phyloP scores from a whole-genome alignment of 1,140 invertebrate species.

The Hyposmocoma kahamanoa region DNA sequence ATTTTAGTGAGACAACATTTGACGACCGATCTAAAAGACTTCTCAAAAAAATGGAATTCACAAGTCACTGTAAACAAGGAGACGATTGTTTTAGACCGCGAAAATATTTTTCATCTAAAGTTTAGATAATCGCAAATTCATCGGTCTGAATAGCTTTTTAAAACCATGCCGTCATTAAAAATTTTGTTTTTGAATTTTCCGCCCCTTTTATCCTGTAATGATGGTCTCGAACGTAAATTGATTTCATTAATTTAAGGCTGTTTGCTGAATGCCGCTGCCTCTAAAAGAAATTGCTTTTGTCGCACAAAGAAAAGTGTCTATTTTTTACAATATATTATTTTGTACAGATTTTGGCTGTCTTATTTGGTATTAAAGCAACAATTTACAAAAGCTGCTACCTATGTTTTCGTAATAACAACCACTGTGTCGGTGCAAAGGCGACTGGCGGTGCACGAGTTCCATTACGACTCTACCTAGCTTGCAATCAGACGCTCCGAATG shows the following conservation, averaged over 20 bases:
- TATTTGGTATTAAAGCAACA: no score
- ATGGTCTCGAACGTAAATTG: conserved; percentile 20
- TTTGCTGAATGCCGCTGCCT: no score
- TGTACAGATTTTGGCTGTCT: no score
- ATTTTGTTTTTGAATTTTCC: conserved; percentile 25
- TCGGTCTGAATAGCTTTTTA: conserved; percentile 20
- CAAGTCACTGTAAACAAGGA: background rate
- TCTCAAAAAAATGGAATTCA: background rate
- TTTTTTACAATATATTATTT: no score
- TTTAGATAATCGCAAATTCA: conserved; percentile 25
- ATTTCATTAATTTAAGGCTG: conserved; percentile 29
- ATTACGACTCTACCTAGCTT: conserved; percentile 15
- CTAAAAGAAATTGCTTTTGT: no score
- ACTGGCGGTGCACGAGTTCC: no score
- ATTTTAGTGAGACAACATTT: no score
- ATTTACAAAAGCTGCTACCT: no score
- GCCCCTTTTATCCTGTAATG: conserved; percentile 20
- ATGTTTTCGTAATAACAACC: no score
- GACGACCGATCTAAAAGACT: no score
- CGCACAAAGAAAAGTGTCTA: no score
- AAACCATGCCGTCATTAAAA: conserved; percentile 18
- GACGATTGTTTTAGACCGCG: conserved; percentile 12
- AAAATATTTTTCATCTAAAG: conserved; percentile 18
- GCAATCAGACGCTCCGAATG: conserved; percentile 22
- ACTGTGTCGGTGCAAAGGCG: no score